These are phyloP conservation scores for Poeciliopsis infans DNA, from an alignment of 2,797 vertebrate species.

Conservation along the genomic window DNA sequence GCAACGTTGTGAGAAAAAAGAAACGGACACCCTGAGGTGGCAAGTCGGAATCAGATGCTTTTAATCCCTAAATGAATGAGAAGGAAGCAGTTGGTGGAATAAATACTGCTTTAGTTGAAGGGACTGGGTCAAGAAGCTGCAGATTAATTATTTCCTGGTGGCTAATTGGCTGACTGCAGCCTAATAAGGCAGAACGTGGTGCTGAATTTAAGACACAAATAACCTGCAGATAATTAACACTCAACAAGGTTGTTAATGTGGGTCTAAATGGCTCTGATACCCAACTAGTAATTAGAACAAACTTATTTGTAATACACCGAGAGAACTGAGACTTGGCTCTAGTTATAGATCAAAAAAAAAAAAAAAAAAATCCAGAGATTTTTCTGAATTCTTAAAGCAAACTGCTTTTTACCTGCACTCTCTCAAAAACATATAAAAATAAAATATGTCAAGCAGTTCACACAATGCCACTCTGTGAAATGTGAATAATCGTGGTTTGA, in stretches of 20 bases:
- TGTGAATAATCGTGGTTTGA: neutral
- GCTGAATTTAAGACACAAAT: slow-evolving; percentile 64
- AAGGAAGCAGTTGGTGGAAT: slow-evolving; percentile 26
- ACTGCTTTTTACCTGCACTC: neutral
- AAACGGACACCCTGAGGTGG: slow-evolving; percentile 10
- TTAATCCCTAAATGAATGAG: slow-evolving; percentile 19
- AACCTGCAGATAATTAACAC: slow-evolving; percentile 67
- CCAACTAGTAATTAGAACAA: slow-evolving; percentile 51
- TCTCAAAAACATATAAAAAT: neutral
- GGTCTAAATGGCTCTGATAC: slow-evolving; percentile 55
- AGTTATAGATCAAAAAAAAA: neutral
- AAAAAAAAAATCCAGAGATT: neutral
- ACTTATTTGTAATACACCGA: slow-evolving; percentile 20
- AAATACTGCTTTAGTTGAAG: slow-evolving; percentile 45
- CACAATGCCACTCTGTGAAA: neutral
- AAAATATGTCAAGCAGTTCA: neutral
- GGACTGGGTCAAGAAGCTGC: slow-evolving; percentile 65
- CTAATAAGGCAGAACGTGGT: slow-evolving; percentile 68
- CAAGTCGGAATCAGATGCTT: slow-evolving; percentile 14
- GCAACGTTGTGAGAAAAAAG: slow-evolving; percentile 5
- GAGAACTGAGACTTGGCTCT: slow-evolving; percentile 11
- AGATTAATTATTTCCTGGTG: slow-evolving; percentile 70
- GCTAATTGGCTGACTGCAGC: slow-evolving; percentile 61
- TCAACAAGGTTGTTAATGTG: slow-evolving; percentile 68
- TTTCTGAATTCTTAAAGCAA: neutral